These are phyloP conservation scores for Turdus rufiventris DNA, from an alignment of 2,113 vertebrate species.

Conservation along the genomic window DNA sequence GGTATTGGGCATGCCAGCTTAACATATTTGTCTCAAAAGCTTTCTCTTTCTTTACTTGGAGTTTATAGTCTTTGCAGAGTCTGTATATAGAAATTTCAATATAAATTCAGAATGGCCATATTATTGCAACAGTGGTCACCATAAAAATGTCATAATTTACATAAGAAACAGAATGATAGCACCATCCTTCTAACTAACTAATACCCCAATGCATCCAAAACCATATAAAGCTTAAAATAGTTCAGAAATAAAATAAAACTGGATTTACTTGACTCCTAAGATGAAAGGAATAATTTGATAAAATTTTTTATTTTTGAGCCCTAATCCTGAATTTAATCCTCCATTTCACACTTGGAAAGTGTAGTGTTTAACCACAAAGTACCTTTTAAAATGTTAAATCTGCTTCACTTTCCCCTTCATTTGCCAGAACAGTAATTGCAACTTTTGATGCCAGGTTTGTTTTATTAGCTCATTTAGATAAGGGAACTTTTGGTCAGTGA, in stretches of 20 bases:
- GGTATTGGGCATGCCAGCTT: neutral
- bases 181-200: neutral
- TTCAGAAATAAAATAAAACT: neutral
- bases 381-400: neutral
- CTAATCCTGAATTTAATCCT: neutral
- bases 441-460: neutral
- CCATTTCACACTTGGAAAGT: neutral
- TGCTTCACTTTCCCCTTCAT: neutral
- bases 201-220: neutral
- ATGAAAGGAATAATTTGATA: neutral
- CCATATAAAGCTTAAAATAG: neutral
- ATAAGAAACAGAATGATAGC: neutral
- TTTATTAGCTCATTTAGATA: neutral
- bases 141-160: neutral
- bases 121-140: neutral
- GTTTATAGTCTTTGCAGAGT: neutral
- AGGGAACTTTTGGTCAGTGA: neutral
- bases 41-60: neutral
- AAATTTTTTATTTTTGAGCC: neutral
- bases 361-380: neutral
- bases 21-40: neutral
- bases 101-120: neutral
- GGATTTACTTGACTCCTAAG: neutral
- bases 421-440: neutral
- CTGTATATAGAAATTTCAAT: neutral